Evolutionary conservation across 2,888 invertebrate species (phyloP).

Genomic region (Synergus japonicus): DNA sequence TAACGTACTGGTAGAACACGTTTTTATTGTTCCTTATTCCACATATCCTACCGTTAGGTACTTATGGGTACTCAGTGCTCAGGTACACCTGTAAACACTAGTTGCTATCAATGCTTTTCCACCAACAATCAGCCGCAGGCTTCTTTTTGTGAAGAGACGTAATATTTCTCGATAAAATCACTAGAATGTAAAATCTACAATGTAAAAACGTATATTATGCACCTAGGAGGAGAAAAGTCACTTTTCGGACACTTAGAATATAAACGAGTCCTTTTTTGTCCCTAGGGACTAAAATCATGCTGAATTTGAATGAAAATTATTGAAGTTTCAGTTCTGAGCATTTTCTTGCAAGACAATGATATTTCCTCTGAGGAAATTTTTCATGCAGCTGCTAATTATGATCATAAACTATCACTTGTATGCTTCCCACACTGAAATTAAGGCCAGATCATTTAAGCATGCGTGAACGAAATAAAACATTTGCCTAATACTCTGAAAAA

Average conservation of each 20-base stretch:
- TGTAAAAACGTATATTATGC: too few species aligned
- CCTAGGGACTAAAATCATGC: too few species aligned
- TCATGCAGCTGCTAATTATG: conserved; percentile 12
- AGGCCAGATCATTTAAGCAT: not conserved
- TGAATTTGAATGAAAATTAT: too few species aligned
- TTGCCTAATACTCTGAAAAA: conserved; percentile 6
- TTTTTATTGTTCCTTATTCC: conserved; percentile 36
- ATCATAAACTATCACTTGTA: conserved; percentile 19
- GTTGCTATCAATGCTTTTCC: conserved; percentile 35
- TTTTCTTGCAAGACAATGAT: not conserved
- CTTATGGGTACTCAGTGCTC: conserved; percentile 31
- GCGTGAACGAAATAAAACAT: conserved; percentile 1
- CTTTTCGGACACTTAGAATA: too few species aligned
- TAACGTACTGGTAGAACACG: conserved; percentile 37
- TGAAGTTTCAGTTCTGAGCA: too few species aligned
- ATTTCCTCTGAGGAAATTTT: not conserved
- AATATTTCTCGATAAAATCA: conserved; percentile 1
- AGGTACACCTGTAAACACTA: conserved; percentile 39
- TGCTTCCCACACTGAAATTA: conserved; percentile 27
- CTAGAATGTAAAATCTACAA: not conserved
- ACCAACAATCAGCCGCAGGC: conserved; percentile 6
- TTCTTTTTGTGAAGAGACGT: not conserved
- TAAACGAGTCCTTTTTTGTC: too few species aligned
- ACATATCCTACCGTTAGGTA: conserved; percentile 39
- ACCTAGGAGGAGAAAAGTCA: too few species aligned